Base-by-base conservation (phyloP, 2,113 vertebrate species). In the Tamias sibiricus region DNA sequence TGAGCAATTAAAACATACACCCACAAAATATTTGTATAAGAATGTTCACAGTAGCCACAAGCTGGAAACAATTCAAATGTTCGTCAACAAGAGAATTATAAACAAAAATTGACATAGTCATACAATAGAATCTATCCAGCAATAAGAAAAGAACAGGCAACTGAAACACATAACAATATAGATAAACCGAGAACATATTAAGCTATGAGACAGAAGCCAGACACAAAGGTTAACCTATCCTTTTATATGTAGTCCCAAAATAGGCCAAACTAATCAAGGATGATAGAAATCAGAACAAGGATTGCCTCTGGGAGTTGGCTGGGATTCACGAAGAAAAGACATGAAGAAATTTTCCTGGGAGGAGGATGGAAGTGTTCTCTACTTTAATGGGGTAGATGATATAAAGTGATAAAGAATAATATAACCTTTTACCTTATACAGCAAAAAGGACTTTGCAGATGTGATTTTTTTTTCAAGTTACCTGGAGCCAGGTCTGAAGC, bases 281-380 rank as follows among this genome's bases (percentile, higher is more conserved):
- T 59, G 35, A 90, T 85, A 94, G 49, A 77, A 96, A 95, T 96
- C 93, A 95, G 80, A 92, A 92, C 82, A 92, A 49, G 75, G 44
- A 0, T 90, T 92, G 81, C 85, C 91, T 87, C 76, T 84, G 47
- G 88, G 42, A 66, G 35, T 75, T 96, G 71, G n/a, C 68, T 95
- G 42, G n/a, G 59, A 57, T n/a, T 90, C 72, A 42, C 71, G 72
- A 47, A 82, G 30, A 79, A 92, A 90, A 84, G 42, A 32, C 32
- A 66, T 44, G 30, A 90, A 79, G 24, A 14, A 26, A 26, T 89
- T 68, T 88, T 19, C 35, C 22, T 32, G 4, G n/a, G 3, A 57
- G 19, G 54, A 19, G 44, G 1, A 49, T 47, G 71, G 9, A 90
- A 95, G 79, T n/a, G 8, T 74, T 79, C 47, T 95, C 37, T 69